Evolutionary conservation across 1,140 invertebrate species (phyloP).

Genomic region (Leptinotarsa defecta): DNA sequence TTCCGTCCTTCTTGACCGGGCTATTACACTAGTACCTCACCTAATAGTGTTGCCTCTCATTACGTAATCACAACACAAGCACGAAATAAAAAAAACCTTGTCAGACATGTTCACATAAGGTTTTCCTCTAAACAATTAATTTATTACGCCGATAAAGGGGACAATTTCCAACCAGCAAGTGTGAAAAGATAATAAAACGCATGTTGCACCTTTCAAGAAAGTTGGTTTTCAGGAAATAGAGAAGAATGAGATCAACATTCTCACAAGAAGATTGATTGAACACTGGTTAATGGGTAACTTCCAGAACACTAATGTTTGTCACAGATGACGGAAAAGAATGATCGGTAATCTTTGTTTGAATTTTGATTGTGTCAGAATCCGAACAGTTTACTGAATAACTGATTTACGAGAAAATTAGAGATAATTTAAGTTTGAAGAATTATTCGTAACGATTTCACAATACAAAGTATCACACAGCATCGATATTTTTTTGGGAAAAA

Average conservation of each 20-base stretch:
- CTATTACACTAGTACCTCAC: not conserved
- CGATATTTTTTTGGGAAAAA: too few species aligned
- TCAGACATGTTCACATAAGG: conserved; percentile 4
- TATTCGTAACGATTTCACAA: too few species aligned
- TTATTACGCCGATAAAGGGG: conserved; percentile 15
- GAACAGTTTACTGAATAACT: too few species aligned
- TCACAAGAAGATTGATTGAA: not conserved
- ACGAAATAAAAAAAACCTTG: conserved; percentile 2
- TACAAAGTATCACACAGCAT: too few species aligned
- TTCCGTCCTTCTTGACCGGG: not conserved
- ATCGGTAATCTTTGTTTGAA: too few species aligned
- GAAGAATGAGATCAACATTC: not conserved
- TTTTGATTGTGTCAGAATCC: too few species aligned
- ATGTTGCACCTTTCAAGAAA: not conserved
- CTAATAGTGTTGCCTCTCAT: conserved; percentile 18
- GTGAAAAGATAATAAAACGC: conserved; percentile 11
- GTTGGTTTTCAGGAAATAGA: not conserved
- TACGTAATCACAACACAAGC: conserved; percentile 9
- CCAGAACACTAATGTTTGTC: too few species aligned
- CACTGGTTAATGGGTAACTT: not conserved
- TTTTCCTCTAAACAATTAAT: conserved; percentile 19
- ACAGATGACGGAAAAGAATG: too few species aligned
- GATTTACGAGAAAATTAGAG: too few species aligned
- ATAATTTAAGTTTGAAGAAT: too few species aligned
- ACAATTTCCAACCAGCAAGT: not conserved